Conservation (phyloP, 2,113 vertebrate genomes). For the Peucedramus taeniatus region DNA sequence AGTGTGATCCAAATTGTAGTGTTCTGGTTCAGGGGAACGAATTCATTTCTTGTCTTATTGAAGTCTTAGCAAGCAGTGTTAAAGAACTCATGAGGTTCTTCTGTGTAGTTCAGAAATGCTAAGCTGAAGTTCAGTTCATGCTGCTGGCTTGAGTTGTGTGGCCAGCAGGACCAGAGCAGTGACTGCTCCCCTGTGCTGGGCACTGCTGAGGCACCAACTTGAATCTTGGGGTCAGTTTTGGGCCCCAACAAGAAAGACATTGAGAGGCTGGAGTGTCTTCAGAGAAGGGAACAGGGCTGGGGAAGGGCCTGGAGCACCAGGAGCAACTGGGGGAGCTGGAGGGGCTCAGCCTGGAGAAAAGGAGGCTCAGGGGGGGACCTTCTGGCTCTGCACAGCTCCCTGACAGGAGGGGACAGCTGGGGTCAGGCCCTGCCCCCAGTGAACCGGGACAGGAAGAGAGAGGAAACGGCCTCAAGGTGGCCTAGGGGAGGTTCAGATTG, state of each 20-base stretch:
- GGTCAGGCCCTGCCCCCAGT: fast-evolving
- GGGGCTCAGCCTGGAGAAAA: not conserved
- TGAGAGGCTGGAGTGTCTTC: fast-evolving
- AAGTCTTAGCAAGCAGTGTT: not conserved
- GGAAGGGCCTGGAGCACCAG: not conserved
- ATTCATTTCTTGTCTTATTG: not conserved
- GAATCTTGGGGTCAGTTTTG: not conserved
- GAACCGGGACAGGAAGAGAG: not conserved
- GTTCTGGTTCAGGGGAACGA: not conserved
- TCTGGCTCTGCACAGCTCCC: not conserved
- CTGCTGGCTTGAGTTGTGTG: not conserved
- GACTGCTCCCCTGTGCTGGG: not conserved
- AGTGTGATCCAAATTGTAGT: not conserved
- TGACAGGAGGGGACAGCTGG: not conserved
- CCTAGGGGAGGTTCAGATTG: not conserved
- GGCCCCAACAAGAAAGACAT: not conserved
- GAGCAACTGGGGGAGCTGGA: fast-evolving
- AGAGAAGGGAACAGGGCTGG: not conserved
- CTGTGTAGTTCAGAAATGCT: not conserved
- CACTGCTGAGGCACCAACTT: not conserved
- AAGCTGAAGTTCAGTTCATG: not conserved
- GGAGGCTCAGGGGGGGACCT: not conserved
- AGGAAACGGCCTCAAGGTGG: not conserved
- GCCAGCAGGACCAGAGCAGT: not conserved
- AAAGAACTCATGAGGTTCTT: not conserved